Evolutionary conservation across 1,140 invertebrate genomes (phyloP).

Genomic region (Macrotrachela quadricornifera): DNA sequence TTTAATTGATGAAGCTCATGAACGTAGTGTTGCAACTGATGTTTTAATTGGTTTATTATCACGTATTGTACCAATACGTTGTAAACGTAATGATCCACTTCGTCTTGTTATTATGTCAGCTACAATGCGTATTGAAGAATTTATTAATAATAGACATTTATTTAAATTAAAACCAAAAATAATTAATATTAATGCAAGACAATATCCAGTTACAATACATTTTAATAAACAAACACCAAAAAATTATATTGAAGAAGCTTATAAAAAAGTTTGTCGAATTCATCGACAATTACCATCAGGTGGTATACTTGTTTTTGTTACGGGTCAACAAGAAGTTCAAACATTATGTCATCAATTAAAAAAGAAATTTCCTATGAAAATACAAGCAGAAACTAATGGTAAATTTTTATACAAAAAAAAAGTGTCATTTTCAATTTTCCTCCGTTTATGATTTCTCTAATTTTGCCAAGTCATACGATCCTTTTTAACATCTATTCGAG

Average conservation of each 20-base stretch:
- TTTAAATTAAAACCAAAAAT: constrained; percentile 35
- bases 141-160: constrained; percentile 54
- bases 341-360: constrained; percentile 39
- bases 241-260: constrained; percentile 51
- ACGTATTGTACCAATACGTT: constrained; percentile 45
- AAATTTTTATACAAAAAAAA: background rate
- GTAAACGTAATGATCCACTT: constrained; percentile 20
- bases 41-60: constrained; percentile 86
- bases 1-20: constrained; percentile 93
- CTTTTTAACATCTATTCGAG: too few species aligned
- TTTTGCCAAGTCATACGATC: too few species aligned
- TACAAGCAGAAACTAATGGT: background rate
- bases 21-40: constrained; percentile 72
- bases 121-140: constrained; percentile 74
- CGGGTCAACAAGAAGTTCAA: constrained; percentile 52
- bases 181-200: constrained; percentile 51
- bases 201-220: constrained; percentile 81
- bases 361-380: constrained; percentile 37
- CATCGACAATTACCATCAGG: constrained; percentile 73
- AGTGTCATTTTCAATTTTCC: too few species aligned
- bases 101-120: constrained; percentile 97
- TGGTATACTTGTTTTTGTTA: constrained; percentile 63
- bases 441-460: too few species aligned
- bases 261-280: constrained; percentile 50
- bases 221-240: constrained; percentile 69